These are phyloP conservation scores for Bucorvus abyssinicus DNA, from an alignment of 2,797 vertebrate species.

Conservation along the genomic window DNA sequence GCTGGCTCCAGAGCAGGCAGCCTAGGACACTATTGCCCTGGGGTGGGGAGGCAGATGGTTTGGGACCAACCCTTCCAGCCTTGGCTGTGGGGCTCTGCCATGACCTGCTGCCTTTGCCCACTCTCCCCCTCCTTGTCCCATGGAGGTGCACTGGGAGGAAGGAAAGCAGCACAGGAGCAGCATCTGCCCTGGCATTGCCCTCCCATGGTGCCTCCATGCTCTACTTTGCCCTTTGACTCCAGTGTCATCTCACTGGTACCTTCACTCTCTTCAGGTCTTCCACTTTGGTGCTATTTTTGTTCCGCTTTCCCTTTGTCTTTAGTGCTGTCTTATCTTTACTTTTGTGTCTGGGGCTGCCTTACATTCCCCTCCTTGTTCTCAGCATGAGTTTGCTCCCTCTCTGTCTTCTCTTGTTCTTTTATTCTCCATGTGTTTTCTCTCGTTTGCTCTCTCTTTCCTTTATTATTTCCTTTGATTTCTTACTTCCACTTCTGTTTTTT, in stretches of 20 bases:
- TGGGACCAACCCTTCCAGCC: neutral
- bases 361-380: neutral
- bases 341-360: neutral
- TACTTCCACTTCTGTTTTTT: neutral
- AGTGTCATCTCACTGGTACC: neutral
- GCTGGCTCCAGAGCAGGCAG: neutral
- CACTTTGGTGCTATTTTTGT: neutral
- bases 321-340: neutral
- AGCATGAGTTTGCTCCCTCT: neutral
- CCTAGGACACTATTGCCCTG: neutral
- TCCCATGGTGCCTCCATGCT: rapidly evolving
- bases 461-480: slow-evolving; percentile 16
- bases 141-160: rapidly evolving
- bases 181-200: rapidly evolving
- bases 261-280: neutral
- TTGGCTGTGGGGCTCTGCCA: rapidly evolving
- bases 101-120: neutral
- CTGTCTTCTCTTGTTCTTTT: neutral
- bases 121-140: rapidly evolving
- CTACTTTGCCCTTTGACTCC: neutral
- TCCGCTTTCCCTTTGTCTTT: neutral
- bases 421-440: neutral
- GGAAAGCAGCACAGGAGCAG: too few relatives aligned
- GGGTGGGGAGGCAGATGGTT: neutral
- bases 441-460: neutral